These are phyloP conservation scores for Abrostola tripartita DNA, from an alignment of 2,888 invertebrate species.

Conservation along the genomic window DNA sequence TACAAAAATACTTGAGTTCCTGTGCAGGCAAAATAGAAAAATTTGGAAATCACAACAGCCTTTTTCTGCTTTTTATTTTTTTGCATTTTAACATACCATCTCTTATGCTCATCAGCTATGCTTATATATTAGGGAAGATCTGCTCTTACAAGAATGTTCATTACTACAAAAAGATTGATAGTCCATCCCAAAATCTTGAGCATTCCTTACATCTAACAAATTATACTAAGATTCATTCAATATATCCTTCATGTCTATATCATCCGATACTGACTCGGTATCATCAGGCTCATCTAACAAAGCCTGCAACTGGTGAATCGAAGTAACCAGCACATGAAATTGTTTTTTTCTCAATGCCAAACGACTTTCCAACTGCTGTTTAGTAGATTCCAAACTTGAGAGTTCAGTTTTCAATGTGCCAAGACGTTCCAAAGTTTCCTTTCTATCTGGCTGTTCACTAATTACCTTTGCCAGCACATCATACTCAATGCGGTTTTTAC, in stretches of 20 bases:
- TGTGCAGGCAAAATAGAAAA: no score
- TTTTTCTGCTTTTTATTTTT: no score
- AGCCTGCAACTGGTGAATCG: constrained; percentile 94
- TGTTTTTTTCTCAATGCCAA: constrained; percentile 95
- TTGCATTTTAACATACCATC: no score
- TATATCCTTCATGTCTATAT: constrained; percentile 80
- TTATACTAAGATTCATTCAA: constrained; percentile 58
- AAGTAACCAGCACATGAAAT: constrained; percentile 95
- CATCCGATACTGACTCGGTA: constrained; percentile 75
- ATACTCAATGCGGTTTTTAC: constrained; percentile 97
- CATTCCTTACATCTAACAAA: neutral
- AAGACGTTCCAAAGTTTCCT: constrained; percentile 92
- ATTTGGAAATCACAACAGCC: no score
- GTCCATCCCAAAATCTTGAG: no score
- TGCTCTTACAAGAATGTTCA: no score
- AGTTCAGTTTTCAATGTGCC: constrained; percentile 92
- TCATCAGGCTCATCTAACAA: constrained; percentile 93
- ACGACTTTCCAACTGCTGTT: constrained; percentile 92
- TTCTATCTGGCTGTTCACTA: constrained; percentile 95
- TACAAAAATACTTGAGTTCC: no score
- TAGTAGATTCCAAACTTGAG: constrained; percentile 90
- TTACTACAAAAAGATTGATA: no score
- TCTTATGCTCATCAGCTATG: no score
- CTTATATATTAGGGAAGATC: no score
- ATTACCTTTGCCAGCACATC: constrained; percentile 97